Percentiles rank a stretch among this genome's conserved stretches.
Evolutionary conservation across 2,888 invertebrate genomes (phyloP).

Genomic region (Pinctada fucata): DNA sequence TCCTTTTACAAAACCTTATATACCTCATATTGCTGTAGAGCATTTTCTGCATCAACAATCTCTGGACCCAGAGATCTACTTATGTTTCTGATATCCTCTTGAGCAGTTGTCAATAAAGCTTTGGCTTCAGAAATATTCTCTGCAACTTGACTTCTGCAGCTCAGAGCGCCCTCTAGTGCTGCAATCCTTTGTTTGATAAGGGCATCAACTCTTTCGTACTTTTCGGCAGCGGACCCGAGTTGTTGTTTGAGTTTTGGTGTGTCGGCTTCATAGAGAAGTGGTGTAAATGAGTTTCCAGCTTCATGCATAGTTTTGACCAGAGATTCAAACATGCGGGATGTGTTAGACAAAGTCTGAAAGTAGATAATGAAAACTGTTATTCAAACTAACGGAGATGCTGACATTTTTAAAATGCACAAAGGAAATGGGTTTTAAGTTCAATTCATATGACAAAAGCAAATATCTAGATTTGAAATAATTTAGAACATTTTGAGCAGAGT

Average conservation of each 20-base stretch:
- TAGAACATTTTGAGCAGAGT: too few relatives aligned
- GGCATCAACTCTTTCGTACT: slow-evolving; percentile 79
- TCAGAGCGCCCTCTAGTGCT: slow-evolving; percentile 85
- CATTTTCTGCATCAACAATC: slow-evolving; percentile 92
- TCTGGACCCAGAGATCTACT: slow-evolving; percentile 84
- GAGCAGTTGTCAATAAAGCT: slow-evolving; percentile 88
- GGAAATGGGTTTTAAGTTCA: too few relatives aligned
- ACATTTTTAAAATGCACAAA: background rate
- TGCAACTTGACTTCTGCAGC: slow-evolving; percentile 89
- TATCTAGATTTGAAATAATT: too few relatives aligned
- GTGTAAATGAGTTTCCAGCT: slow-evolving; percentile 87
- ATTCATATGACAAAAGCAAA: too few relatives aligned
- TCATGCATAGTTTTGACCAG: slow-evolving; percentile 83
- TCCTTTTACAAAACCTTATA: background rate
- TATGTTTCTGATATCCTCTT: slow-evolving; percentile 78
- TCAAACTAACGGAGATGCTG: background rate
- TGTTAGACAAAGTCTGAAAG: slow-evolving; percentile 62
- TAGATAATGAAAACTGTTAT: background rate
- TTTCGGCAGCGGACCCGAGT: slow-evolving; percentile 87
- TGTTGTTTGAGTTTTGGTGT: slow-evolving; percentile 89
- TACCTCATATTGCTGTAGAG: slow-evolving; percentile 78
- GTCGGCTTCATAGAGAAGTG: slow-evolving; percentile 90
- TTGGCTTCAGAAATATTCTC: slow-evolving; percentile 88
- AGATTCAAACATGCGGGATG: slow-evolving; percentile 63
- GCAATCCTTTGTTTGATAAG: slow-evolving; percentile 50